Evolutionary conservation across 2,113 vertebrate genomes (phyloP).

Genomic region (Capricornis sumatraensis): DNA sequence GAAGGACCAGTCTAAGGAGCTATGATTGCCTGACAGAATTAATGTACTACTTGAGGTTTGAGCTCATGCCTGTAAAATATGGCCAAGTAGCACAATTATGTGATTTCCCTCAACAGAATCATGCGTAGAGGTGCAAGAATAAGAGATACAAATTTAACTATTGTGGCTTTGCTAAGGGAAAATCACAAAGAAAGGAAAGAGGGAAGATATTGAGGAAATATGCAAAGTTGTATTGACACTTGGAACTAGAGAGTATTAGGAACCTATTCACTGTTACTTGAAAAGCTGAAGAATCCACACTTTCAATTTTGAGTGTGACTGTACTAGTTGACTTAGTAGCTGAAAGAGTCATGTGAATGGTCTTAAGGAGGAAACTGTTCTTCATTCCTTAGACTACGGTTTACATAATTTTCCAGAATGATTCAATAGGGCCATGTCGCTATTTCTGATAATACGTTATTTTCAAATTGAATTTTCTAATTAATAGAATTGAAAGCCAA

Average conservation of each 20-base stretch:
- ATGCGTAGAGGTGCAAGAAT: neutral
- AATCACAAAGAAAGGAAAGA: neutral
- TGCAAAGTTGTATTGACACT: neutral
- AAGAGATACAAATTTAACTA: neutral
- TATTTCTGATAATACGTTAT: neutral
- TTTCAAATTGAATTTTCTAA: neutral
- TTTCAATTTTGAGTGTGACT: neutral
- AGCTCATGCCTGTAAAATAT: neutral
- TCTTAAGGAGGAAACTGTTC: neutral
- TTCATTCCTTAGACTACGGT: neutral
- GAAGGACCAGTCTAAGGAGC: neutral
- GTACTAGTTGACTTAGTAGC: neutral
- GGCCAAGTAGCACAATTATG: neutral
- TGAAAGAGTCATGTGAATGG: neutral
- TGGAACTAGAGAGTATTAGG: neutral
- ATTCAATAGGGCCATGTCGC: neutral
- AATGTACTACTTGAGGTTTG: neutral
- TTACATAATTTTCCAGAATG: neutral
- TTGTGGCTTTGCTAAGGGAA: neutral
- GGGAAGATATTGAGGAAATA: neutral
- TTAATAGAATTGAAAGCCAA: neutral
- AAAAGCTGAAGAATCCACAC: neutral
- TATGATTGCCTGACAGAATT: neutral
- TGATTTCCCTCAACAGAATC: neutral
- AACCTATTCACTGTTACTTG: neutral